Base-by-base conservation (phyloP, 2,888 invertebrate genomes). In the Drosophila anomalata region DNA sequence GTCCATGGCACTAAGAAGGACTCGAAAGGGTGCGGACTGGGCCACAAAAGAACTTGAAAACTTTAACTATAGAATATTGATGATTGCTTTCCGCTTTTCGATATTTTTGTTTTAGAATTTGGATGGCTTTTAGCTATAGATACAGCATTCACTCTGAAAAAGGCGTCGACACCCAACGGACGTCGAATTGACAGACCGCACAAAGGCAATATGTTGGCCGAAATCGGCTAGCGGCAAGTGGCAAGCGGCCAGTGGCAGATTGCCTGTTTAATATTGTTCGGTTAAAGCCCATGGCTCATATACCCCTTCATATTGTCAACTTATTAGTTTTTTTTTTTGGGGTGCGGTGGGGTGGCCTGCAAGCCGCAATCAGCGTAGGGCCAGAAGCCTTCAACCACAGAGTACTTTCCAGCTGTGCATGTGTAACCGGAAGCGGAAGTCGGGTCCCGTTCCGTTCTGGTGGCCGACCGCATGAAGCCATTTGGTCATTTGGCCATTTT, bases 351-450 rank as follows among this genome's bases (percentile, higher is more conserved):
- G n/a, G 36, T 36, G 36, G 14, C n/a, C n/a, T 17, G 31, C 20
- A 11, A 20, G 17, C 41, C 41, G 17, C 41, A 42, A 42, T 42
- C 41, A 42, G 14, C 41, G 66, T 76, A 82, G 72, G 72, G 78
- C 84, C 68, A 70, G 51, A 71, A 72, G 55, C 85, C 80, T 81
- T 24, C 71, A 68, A 75, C 87, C 87, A 55, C 81, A 84, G 76
- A 82, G 75, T 75, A 85, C 86, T 83, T 79, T 82, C 69, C 70
- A 79, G 66, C 59, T 77, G 74, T 70, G 56, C 76, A 47, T 66
- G 67, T 77, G 60, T 65, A 71, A 71, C 46, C 73, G 73, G 73
- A 73, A 68, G 53, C 69, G 75, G 61, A 61, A 74, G 61, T 46
- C 54, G 53, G 55, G 24, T 51, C 44, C 39, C 54, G 24, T 58